Percentiles rank a stretch among this genome's conserved stretches.
phyloP scores from a whole-genome alignment of 2,888 invertebrate genomes.

The Acheta domesticus region DNA sequence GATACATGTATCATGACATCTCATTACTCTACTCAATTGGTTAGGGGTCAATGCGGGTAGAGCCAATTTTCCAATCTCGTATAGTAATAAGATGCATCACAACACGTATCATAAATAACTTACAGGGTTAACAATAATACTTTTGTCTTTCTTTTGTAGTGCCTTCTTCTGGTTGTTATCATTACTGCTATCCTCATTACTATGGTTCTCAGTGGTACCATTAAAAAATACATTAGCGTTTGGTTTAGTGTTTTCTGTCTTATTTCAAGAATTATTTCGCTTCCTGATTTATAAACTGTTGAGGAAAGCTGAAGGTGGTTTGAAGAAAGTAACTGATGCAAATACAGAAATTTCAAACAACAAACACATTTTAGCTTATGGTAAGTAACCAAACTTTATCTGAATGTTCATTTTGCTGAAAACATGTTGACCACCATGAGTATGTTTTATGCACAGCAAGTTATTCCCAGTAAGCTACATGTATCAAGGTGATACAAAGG shows the following conservation, averaged over 20 bases:
- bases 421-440: no score
- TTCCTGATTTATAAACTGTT: conserved; percentile 74
- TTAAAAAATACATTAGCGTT: conserved; percentile 73
- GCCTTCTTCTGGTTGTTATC: conserved; percentile 94
- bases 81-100: no score
- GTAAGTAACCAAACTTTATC: conserved; percentile 44
- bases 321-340: conserved; percentile 81
- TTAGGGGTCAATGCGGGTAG: no score
- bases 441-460: no score
- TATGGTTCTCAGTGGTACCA: conserved; percentile 86
- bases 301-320: conserved; percentile 81
- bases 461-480: no score
- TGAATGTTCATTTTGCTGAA: no score
- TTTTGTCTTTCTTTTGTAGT: conserved; percentile 48
- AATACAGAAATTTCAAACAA: conserved; percentile 72
- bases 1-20: no score
- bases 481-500: no score
- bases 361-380: conserved; percentile 86
- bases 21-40: no score
- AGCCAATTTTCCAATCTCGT: no score
- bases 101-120: no score
- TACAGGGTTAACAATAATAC: neutral
- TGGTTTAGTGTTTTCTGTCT: conserved; percentile 84
- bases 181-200: conserved; percentile 78
- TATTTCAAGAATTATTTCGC: conserved; percentile 88